Percentiles rank a stretch among this genome's conserved stretches.
These are phyloP conservation scores for Myotis myotis DNA, from an alignment of 2,797 vertebrate species.

Conservation along the genomic window DNA sequence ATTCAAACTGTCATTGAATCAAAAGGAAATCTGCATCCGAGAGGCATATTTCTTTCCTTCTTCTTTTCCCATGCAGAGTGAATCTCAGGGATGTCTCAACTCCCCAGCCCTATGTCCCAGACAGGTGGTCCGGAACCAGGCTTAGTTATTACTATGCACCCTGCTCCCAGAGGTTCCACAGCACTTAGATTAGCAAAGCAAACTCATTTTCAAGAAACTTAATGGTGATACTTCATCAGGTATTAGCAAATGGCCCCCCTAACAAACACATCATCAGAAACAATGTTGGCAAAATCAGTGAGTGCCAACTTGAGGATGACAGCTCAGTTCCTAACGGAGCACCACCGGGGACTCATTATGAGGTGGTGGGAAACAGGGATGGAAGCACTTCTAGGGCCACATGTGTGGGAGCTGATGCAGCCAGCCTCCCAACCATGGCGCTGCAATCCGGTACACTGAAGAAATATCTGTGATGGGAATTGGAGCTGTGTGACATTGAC, in stretches of 20 bases:
- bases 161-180: neutral
- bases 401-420: neutral
- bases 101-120: conserved; percentile 55
- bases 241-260: conserved; percentile 45
- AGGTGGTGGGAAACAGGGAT: neutral
- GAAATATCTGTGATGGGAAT: neutral
- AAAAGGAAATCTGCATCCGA: neutral
- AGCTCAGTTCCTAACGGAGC: neutral
- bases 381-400: neutral
- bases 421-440: neutral
- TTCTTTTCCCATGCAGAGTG: neutral
- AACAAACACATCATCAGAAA: conserved; percentile 45
- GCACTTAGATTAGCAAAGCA: conserved; percentile 12
- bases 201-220: conserved; percentile 50
- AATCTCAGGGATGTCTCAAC: conserved; percentile 21
- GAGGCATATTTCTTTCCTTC: neutral
- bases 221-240: conserved; percentile 47
- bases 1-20: conserved; percentile 35
- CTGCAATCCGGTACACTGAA: neutral
- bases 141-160: conserved; percentile 23
- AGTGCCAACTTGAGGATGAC: conserved; percentile 10
- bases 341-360: neutral
- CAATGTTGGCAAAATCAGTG: neutral
- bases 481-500: neutral
- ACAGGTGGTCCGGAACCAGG: conserved; percentile 52